Base-by-base conservation (phyloP, 2,888 invertebrate genomes). In the Seira sanloemensis region DNA sequence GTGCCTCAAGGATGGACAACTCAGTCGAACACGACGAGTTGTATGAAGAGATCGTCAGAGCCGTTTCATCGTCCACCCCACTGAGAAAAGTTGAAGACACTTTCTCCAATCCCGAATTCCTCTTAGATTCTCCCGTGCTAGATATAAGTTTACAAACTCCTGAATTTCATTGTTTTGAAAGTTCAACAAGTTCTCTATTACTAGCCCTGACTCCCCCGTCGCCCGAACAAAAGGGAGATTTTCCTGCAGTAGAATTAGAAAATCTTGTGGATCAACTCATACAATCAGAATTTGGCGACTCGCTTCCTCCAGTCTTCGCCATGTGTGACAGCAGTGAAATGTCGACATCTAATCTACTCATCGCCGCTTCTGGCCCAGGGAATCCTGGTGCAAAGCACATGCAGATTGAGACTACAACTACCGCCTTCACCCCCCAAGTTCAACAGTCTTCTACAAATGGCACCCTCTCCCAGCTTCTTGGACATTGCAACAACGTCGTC, bases 21-120 rank as follows among this genome's bases (percentile, higher is more conserved):
- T 5, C 82, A 86, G 87, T 87, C 76, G 84, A 87, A 74, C 85
- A 85, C 73, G 79, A 84, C 58, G 87, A 87, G 37, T 76, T 87
- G 68, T 86, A 87, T 78, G 85, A 86, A 74, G 86, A 87, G 81
- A 85, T 87, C 74, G 68, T 86, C 25, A 62, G 68, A n/a, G 71
- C 86, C 46, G 78, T 85, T 46, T 84, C 85, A 26, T n/a, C n/a
- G n/a, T 77, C 87, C 16, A 75, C 86, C 77, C 21, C 27, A 65
- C 1, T 19, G 7, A 27, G 2, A 23, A 46, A 7, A 23, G 21
- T 21, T 21, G 21, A n/a, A 68, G 18, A 7, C 9, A 66, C 12
- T 67, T 18, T 21, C 68, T 7, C 2, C 68, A 68, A 12, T 37
- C 37, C 37, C 37, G 4, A 37, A 37, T 37, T 37, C 37, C 50